Conservation (phyloP, 2,888 invertebrate species). For the Aporophyla lueneburgensis region DNA sequence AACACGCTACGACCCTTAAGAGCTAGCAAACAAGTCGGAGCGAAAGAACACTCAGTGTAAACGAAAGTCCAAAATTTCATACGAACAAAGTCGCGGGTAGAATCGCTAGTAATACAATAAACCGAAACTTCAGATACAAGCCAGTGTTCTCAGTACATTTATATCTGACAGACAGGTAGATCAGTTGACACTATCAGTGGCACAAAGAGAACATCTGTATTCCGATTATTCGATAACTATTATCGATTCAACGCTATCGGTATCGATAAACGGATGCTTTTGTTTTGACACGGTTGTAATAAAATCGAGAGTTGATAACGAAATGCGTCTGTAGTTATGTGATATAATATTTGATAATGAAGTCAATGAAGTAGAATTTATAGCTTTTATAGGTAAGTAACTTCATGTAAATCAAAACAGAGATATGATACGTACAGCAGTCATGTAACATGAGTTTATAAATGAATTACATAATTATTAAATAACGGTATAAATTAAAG, state of each 20-base stretch:
- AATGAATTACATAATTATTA: neutral
- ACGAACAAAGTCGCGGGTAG: no score
- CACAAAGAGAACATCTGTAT: constrained; percentile 44
- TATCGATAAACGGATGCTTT: constrained; percentile 30
- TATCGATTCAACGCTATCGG: constrained; percentile 36
- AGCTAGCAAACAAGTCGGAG: no score
- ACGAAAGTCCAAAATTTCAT: no score
- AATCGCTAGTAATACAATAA: constrained; percentile 1
- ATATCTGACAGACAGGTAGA: constrained; percentile 34
- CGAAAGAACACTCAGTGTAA: no score
- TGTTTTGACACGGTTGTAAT: constrained; percentile 20
- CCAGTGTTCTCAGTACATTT: constrained; percentile 21
- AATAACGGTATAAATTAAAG: neutral
- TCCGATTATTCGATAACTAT: constrained; percentile 43
- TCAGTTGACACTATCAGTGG: constrained; percentile 41
- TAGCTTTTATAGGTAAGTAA: constrained; percentile 2
- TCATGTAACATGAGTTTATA: neutral
- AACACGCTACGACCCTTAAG: no score
- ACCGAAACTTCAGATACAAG: constrained; percentile 8
- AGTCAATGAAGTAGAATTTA: constrained; percentile 16
- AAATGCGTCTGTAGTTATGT: constrained; percentile 6
- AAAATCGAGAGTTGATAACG: constrained; percentile 17
- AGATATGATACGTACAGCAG: neutral
- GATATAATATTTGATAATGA: constrained; percentile 13
- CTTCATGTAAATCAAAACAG: constrained; percentile 19